Percentiles rank a stretch among this genome's conserved stretches.
Evolutionary conservation across 1,140 invertebrate species (phyloP).

Genomic region (Tribolium madens): DNA sequence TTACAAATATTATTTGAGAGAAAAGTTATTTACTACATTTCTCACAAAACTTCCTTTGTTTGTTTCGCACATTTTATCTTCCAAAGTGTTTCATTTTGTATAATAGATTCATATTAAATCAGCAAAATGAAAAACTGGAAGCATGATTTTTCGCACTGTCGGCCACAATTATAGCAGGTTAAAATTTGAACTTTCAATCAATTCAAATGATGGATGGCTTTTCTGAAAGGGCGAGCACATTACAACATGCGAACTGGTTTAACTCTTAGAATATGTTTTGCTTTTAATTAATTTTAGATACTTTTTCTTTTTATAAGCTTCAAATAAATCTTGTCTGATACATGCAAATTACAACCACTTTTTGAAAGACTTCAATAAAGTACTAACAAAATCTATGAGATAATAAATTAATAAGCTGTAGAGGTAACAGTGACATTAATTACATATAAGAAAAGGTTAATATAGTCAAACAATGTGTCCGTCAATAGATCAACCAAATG

Average conservation of each 20-base stretch:
- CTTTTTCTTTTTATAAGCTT: background rate
- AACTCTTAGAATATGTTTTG: background rate
- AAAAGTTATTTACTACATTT: too few relatives aligned
- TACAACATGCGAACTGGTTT: background rate
- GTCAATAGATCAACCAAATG: background rate
- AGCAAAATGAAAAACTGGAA: background rate
- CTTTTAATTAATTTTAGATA: slow-evolving; percentile 8
- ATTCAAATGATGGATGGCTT: slow-evolving; percentile 13
- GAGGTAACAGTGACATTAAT: too few relatives aligned
- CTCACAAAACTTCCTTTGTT: too few relatives aligned
- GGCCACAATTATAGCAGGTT: background rate
- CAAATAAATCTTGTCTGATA: background rate
- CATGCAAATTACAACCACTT: background rate
- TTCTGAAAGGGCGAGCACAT: slow-evolving; percentile 4
- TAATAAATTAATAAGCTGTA: background rate
- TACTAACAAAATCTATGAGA: background rate
- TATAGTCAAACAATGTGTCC: background rate
- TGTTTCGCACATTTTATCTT: background rate
- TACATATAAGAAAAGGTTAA: background rate
- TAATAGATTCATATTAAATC: background rate
- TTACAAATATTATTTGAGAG: too few relatives aligned
- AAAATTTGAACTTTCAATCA: slow-evolving; percentile 6
- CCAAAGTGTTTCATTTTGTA: background rate
- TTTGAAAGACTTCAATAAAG: background rate
- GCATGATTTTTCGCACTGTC: background rate